Evolutionary conservation across 2,113 vertebrate species (phyloP), one percentile per base, ranked within the genome.

Genomic region (Aix galericulata): DNA sequence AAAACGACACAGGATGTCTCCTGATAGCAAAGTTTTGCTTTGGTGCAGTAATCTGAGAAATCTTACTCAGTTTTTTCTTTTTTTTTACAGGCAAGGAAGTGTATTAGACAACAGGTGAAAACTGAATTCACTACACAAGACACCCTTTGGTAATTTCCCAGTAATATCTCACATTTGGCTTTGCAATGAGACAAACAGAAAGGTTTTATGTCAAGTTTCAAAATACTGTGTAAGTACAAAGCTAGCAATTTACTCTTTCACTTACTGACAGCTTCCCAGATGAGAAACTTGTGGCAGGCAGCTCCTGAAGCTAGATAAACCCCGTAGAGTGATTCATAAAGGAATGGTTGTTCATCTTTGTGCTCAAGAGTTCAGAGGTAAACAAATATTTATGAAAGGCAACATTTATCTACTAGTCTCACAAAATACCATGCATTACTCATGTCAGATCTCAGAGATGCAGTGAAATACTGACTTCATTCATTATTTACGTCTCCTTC

Each of bases 391-490:
- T 72, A 78, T 44, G 90, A 93, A 87, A 84, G 32, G 73, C 64
- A 93, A 32, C 48, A 82, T 75, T 89, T 93, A 77, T 62, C 79
- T 78, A 4, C 84, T 88, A 79, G 74, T 31, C 72, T 87, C 62
- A 77, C 58, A 62, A 91, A 95, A 83, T 77, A 77, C 63, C 8
- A 6, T 52, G 46, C 50, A 53, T 69, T 93, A 71, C 55, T 92
- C 48, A 82, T 85, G 63, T 22, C 88, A 74, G 38, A 75, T 79
- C 87, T 59, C 64, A 71, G 75, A 95, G 67, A 83, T 1, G 2
- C 42, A 64, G n/a, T 75, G 77, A 92, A 91, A 89, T 74, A 71
- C 52, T 48, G 68, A 59, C 71, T 81, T 95, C 66, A 77, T 91
- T 89, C 72, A 82, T 85, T 85, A 87, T 91, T 93, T 80, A 93